These are phyloP conservation scores for Entomyzon cyanotis DNA, from an alignment of 2,113 vertebrate species.

Conservation along the genomic window DNA sequence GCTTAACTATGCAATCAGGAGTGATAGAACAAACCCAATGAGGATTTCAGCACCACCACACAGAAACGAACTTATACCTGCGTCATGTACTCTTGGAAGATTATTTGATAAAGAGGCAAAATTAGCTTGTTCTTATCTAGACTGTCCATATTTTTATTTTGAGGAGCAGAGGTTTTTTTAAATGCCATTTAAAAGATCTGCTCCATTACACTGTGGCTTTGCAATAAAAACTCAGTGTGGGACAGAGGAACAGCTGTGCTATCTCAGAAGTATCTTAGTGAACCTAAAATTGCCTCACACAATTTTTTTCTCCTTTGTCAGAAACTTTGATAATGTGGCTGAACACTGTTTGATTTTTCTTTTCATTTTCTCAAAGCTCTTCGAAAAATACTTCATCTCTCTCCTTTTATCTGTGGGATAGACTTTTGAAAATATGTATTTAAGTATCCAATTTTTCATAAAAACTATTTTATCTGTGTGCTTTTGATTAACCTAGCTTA, in stretches of 20 bases:
- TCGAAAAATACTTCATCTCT: not conserved
- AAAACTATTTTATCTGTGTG: not conserved
- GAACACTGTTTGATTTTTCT: not conserved
- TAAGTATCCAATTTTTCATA: not conserved
- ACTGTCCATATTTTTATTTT: not conserved
- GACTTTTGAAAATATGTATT: not conserved
- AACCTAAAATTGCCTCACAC: conserved; percentile 6
- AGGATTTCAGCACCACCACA: not conserved
- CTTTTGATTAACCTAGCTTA: not conserved
- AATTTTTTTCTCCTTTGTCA: not conserved
- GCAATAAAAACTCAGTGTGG: conserved; percentile 45
- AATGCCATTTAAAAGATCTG: conserved; percentile 10
- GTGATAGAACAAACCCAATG: not conserved
- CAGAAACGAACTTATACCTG: not conserved
- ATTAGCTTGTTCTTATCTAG: not conserved
- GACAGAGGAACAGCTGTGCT: conserved; percentile 47
- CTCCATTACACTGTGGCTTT: conserved; percentile 2
- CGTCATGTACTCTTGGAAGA: not conserved
- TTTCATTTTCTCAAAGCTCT: not conserved
- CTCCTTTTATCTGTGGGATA: not conserved
- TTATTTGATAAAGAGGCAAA: not conserved
- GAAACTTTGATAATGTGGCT: not conserved
- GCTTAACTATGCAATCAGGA: not conserved
- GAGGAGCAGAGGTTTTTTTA: not conserved
- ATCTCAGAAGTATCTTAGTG: conserved; percentile 18